A percentile compares a stretch with the other conserved stretches of the same genome.
Conservation (phyloP, 2,888 invertebrate species). For the Drosophila rubida region DNA sequence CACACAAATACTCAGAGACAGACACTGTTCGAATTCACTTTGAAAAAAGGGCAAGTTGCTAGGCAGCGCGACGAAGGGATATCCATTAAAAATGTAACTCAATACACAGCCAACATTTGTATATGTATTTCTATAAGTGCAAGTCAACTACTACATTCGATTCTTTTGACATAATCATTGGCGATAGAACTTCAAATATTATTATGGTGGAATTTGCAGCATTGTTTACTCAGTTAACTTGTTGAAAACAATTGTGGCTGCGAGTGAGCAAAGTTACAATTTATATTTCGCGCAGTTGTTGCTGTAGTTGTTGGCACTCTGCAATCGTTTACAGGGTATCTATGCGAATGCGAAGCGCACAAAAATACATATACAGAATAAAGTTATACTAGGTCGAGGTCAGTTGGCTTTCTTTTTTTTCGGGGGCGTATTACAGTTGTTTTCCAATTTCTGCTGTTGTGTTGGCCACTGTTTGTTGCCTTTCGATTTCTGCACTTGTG, state of each 20-base stretch:
- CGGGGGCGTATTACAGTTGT: slow-evolving; percentile 18
- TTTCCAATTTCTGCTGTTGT: slow-evolving; percentile 6
- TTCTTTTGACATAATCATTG: no score
- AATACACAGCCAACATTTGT: background rate
- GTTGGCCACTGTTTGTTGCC: slow-evolving; percentile 40
- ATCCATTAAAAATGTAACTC: background rate
- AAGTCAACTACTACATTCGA: no score
- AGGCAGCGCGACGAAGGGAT: background rate
- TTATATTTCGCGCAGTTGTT: background rate
- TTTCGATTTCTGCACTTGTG: slow-evolving; percentile 65
- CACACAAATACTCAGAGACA: slow-evolving; percentile 4
- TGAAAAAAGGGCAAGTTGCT: slow-evolving; percentile 12
- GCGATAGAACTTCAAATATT: no score
- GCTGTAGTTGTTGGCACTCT: no score
- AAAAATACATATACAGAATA: slow-evolving; percentile 18
- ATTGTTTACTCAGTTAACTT: no score
- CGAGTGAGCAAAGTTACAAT: no score
- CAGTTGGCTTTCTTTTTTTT: slow-evolving; percentile 28
- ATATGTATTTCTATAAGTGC: no score
- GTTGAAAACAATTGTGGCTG: no score
- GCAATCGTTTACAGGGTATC: slow-evolving; percentile 17
- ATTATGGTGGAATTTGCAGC: no score
- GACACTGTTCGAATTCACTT: slow-evolving; percentile 29
- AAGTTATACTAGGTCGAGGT: slow-evolving; percentile 68
- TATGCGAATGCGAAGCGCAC: slow-evolving; percentile 18